phyloP scores from a whole-genome alignment of 2,113 vertebrate genomes.

The Brachypteracias leptosomus region DNA sequence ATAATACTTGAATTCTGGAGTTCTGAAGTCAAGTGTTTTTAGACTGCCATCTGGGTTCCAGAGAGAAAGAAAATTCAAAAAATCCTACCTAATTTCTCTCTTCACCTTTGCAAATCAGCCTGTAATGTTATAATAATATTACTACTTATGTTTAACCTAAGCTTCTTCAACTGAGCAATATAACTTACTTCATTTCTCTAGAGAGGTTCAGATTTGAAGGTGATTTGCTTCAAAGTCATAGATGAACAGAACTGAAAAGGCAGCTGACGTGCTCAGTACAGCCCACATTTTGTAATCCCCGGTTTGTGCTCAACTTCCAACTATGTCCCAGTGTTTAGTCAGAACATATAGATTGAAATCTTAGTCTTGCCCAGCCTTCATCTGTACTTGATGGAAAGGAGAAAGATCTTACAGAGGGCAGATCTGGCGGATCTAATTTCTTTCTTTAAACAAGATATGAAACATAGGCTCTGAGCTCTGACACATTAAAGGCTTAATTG shows the following conservation, averaged over 20 bases:
- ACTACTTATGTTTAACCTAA: neutral
- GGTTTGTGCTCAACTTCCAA: neutral
- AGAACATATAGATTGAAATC: neutral
- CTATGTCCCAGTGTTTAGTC: neutral
- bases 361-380: neutral
- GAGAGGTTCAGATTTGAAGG: neutral
- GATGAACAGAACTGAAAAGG: constrained; percentile 1
- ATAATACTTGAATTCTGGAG: constrained; percentile 23
- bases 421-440: neutral
- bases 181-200: neutral
- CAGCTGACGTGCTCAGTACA: neutral
- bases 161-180: neutral
- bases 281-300: neutral
- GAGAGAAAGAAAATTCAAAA: constrained; percentile 5
- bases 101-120: constrained; percentile 5
- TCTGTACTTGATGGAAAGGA: neutral
- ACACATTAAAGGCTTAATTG: neutral
- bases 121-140: neutral
- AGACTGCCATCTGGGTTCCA: neutral
- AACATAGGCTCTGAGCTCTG: neutral
- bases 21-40: constrained; percentile 51
- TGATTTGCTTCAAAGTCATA: constrained; percentile 20
- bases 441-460: neutral
- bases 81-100: neutral
- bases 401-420: neutral